Conservation (phyloP, 1,140 invertebrate genomes). For the Drosophila kikkawai region DNA sequence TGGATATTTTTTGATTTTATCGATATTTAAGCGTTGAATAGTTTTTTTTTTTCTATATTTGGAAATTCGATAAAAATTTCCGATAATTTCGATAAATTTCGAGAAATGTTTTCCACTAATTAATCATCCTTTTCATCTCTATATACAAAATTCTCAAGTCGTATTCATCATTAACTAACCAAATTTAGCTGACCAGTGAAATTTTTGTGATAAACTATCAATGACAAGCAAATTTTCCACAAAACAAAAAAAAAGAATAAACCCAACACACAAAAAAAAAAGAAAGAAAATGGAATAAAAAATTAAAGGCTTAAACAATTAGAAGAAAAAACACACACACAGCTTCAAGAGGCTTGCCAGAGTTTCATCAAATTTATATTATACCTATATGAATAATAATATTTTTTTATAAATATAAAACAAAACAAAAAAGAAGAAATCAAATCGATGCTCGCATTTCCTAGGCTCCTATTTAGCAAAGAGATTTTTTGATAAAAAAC, state of each 20-base stretch:
- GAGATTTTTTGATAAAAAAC: constrained; percentile 23
- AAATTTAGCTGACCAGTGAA: constrained; percentile 26
- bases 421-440: background rate
- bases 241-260: constrained; percentile 10
- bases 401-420: constrained; percentile 52
- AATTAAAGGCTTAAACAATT: constrained; percentile 62
- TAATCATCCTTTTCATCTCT: no score
- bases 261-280: constrained; percentile 14
- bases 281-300: constrained; percentile 17
- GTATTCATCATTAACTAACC: background rate
- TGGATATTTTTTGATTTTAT: no score
- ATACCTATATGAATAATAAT: constrained; percentile 46
- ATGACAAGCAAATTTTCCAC: constrained; percentile 64
- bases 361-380: constrained; percentile 62
- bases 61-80: no score
- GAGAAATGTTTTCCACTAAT: no score
- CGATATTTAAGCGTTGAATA: no score
- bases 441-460: constrained; percentile 66
- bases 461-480: constrained; percentile 51
- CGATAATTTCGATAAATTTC: no score
- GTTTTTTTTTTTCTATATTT: no score
- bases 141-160: background rate
- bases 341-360: constrained; percentile 68
- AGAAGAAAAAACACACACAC: constrained; percentile 24
- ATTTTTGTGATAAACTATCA: constrained; percentile 81